Conservation (phyloP, 2,113 vertebrate species). For the Pseudopodoces humilis region DNA sequence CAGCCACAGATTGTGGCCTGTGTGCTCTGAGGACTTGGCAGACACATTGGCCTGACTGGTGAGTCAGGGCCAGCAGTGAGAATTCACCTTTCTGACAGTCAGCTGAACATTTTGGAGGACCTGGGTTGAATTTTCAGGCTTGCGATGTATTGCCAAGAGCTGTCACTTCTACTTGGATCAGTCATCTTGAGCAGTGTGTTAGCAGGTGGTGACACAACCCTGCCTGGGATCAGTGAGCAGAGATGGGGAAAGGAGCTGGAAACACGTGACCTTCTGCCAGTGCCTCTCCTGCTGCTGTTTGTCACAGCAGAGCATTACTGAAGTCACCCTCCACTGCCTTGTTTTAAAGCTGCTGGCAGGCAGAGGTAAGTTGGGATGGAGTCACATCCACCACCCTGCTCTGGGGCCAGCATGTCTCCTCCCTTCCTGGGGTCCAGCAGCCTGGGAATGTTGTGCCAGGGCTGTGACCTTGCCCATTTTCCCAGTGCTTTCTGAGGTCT, state of each 20-base stretch:
- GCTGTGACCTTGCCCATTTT: background rate
- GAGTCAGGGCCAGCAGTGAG: background rate
- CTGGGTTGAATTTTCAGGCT: background rate
- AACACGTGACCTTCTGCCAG: background rate
- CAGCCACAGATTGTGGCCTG: background rate
- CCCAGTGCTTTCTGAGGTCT: background rate
- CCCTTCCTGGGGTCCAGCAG: background rate
- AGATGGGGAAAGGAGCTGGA: background rate
- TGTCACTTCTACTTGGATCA: constrained; percentile 12
- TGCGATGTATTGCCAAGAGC: constrained; percentile 2
- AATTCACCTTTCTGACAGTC: background rate
- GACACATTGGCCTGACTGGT: background rate
- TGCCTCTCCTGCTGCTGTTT: background rate
- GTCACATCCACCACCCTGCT: background rate
- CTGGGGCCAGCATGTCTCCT: background rate
- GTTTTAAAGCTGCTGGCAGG: background rate
- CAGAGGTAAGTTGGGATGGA: background rate
- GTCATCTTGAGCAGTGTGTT: background rate
- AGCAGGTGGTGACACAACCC: constrained; percentile 34
- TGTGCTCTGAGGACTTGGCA: background rate
- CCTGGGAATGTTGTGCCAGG: background rate
- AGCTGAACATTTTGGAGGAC: background rate
- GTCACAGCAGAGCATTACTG: background rate
- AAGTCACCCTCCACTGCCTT: background rate
- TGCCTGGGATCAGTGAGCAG: constrained; percentile 14